These are phyloP conservation scores for Drosophila formosana DNA, from an alignment of 2,888 invertebrate genomes.

Conservation along the genomic window DNA sequence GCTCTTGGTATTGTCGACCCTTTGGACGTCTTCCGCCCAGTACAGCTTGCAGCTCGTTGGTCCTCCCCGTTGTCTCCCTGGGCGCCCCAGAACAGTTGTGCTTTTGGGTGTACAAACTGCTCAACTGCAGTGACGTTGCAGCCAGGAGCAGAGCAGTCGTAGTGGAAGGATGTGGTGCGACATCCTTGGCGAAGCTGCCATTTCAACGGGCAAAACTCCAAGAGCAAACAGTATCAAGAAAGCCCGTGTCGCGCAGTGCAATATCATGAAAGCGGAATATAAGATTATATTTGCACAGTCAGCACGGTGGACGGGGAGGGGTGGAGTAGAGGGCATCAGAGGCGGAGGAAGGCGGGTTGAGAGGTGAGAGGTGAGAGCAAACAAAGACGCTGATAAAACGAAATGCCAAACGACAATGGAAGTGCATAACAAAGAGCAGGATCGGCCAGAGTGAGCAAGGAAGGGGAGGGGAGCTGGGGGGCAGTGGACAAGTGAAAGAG, in stretches of 20 bases:
- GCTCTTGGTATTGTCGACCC: constrained; percentile 14
- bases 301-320: neutral
- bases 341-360: constrained; percentile 20
- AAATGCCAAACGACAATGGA: constrained; percentile 80
- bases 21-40: neutral
- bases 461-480: neutral
- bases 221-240: constrained; percentile 67
- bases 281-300: constrained; percentile 72
- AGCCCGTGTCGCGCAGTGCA: constrained; percentile 50
- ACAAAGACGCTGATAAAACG: constrained; percentile 77
- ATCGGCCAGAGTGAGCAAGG: constrained; percentile 5
- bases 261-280: constrained; percentile 79
- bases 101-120: constrained; percentile 70
- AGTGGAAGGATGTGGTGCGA: neutral
- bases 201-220: constrained; percentile 41
- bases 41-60: constrained; percentile 3
- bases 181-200: constrained; percentile 28
- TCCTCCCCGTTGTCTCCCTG: constrained; percentile 13
- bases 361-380: constrained; percentile 71
- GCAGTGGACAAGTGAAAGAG: constrained; percentile 66
- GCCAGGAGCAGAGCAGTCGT: constrained; percentile 14
- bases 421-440: constrained; percentile 71
- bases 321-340: neutral
- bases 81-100: constrained; percentile 63
- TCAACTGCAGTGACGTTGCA: constrained; percentile 66